Conservation (phyloP, 2,797 vertebrate species). For the Xyrichtys novacula region DNA sequence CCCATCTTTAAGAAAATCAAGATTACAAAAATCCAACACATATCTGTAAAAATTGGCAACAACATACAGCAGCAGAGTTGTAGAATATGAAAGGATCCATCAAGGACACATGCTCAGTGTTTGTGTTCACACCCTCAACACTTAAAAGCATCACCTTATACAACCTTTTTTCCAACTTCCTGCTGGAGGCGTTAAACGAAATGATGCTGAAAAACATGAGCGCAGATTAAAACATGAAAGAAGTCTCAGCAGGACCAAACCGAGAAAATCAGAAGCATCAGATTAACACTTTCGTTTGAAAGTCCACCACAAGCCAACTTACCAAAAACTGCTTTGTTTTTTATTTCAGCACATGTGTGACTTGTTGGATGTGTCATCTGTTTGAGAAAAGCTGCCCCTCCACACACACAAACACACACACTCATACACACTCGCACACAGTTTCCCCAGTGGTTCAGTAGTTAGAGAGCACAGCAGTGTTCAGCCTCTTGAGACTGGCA, state of each 20-base stretch:
- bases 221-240: accelerated
- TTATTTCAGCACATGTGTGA: slow-evolving; percentile 3
- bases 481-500: slow-evolving; percentile 27
- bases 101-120: not conserved
- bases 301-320: not conserved
- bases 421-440: not conserved
- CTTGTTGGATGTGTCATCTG: not conserved
- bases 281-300: not conserved
- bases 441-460: slow-evolving; percentile 19
- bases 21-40: slow-evolving; percentile 2
- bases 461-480: slow-evolving; percentile 32
- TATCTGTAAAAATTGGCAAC: not conserved
- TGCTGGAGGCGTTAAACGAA: not conserved
- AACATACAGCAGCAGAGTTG: not conserved
- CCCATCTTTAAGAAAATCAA: too few species aligned
- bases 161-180: accelerated
- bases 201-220: not conserved
- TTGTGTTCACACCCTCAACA: not conserved
- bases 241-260: not conserved
- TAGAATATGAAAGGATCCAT: not conserved
- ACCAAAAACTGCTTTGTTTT: not conserved
- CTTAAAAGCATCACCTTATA: not conserved
- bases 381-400: slow-evolving; percentile 20
- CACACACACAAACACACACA: not conserved
- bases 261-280: too few species aligned